Evolutionary conservation across 2,113 vertebrate species (phyloP).

Genomic region (Tachysurus vachellii): DNA sequence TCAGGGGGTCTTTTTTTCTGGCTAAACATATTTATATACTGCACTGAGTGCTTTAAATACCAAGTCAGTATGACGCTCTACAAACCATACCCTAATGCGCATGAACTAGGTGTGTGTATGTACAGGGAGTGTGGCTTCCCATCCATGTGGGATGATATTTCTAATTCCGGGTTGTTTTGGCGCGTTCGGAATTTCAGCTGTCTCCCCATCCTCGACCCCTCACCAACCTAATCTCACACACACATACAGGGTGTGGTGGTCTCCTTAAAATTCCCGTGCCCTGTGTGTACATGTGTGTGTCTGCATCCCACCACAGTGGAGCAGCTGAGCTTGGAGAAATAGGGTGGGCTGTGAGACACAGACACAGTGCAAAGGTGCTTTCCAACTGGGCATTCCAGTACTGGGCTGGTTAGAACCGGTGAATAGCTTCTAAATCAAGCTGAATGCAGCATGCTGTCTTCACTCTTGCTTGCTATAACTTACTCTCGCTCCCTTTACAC

Average conservation of each 20-base stretch:
- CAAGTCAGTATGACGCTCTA: constrained; percentile 25
- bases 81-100: constrained; percentile 31
- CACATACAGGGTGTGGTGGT: constrained; percentile 65
- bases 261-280: constrained; percentile 61
- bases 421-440: constrained; percentile 64
- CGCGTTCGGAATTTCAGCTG: constrained; percentile 77
- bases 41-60: constrained; percentile 20
- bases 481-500: constrained; percentile 36
- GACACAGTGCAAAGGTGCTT: constrained; percentile 31
- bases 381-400: constrained; percentile 73
- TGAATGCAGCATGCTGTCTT: constrained; percentile 52
- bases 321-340: constrained; percentile 69
- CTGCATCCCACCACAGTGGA: constrained; percentile 50
- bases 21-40: constrained; percentile 18
- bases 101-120: constrained; percentile 46
- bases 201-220: constrained; percentile 58
- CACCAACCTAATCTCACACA: constrained; percentile 41
- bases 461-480: constrained; percentile 48
- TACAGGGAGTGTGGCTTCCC: constrained; percentile 40
- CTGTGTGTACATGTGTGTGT: constrained; percentile 49
- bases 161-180: constrained; percentile 72
- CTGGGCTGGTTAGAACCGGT: constrained; percentile 66
- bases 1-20: background rate
- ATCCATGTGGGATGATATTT: constrained; percentile 66
- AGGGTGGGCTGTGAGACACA: constrained; percentile 46